Evolutionary conservation across 2,797 vertebrate genomes (phyloP).

Genomic region (Clarias laeviceps): DNA sequence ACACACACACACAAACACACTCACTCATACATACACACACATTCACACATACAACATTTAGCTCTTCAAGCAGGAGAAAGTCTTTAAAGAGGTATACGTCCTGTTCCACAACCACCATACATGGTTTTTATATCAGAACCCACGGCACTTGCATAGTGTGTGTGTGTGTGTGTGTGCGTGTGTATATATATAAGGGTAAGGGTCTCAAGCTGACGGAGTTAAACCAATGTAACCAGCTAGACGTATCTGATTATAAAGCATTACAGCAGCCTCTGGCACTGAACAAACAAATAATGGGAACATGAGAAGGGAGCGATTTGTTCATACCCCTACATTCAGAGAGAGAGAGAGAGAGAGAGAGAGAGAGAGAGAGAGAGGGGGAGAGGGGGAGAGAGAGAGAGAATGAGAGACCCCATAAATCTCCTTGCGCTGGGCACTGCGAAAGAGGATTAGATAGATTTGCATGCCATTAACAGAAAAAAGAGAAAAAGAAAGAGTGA

Average conservation of each 20-base stretch:
- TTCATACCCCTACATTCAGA: slow-evolving; percentile 9
- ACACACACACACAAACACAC: slow-evolving; percentile 7
- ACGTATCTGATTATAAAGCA: slow-evolving; percentile 43
- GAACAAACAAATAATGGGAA: slow-evolving; percentile 31
- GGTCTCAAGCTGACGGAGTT: slow-evolving; percentile 15
- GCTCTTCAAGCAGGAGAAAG: too few species aligned
- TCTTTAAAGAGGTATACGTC: background rate
- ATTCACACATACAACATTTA: background rate
- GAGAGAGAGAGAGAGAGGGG: slow-evolving; percentile 12
- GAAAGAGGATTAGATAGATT: slow-evolving; percentile 53
- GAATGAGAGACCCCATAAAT: slow-evolving; percentile 34
- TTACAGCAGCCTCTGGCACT: slow-evolving; percentile 39
- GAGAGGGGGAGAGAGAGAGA: background rate
- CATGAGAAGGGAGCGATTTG: slow-evolving; percentile 10
- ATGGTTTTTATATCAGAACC: slow-evolving; percentile 41
- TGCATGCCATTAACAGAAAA: slow-evolving; percentile 53
- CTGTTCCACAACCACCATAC: background rate
- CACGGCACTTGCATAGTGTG: slow-evolving; percentile 12
- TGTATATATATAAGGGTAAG: background rate
- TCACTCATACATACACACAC: background rate
- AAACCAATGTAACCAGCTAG: slow-evolving; percentile 8
- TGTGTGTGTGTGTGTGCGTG: background rate
- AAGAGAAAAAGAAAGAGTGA: slow-evolving; percentile 40
- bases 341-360: slow-evolving; percentile 9
- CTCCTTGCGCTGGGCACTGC: slow-evolving; percentile 18